Base-by-base conservation (phyloP, 2,888 invertebrate genomes). In the Crocallis elinguaria region DNA sequence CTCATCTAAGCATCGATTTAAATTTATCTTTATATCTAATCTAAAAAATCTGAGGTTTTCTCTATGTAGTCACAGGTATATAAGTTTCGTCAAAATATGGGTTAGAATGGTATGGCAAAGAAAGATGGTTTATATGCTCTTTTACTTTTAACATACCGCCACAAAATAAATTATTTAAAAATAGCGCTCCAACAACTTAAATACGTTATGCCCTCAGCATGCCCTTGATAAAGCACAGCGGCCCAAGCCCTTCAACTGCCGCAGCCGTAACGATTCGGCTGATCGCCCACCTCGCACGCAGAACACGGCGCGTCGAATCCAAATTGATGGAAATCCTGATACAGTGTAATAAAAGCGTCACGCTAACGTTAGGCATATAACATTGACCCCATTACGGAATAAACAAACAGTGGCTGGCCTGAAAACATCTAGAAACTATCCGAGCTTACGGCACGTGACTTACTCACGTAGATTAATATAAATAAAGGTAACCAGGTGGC, bases 351-450 rank as follows among this genome's bases (percentile, higher is more conserved):
- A 68, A 66, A 67, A 69, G 62, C 66, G 69, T 73, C 69, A 70
- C 62, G 45, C 62, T 65, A 62, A 69, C 71, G 73, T 81, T 81
- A 79, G 79, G 69, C 71, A 72, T 70, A 65, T 79, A 80, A 75
- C 81, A 85, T 85, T 86, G 86, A 85, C 84, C 81, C 62, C 69
- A 78, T 80, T 86, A 73, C 66, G 71, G 71, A 67, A 66, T 78
- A 73, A 71, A 72, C 79, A 79, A 80, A 79, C 77, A 82, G 80
- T 79, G 60, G 71, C 62, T 53, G 53, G 7, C 43, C 53, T 53
- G 43, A 53, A 53, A 48, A 48, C 48, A 53, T 48, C 30, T 25
- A 11, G 52, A 54, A 49, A 58, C 54, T 61, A 64, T 61, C 55
- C 43, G 44, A 9, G 14, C 14, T 11, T 42, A 1, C 8, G 8